Evolutionary conservation across 1,140 invertebrate genomes (phyloP).

Genomic region (Neodiprion virginianus): DNA sequence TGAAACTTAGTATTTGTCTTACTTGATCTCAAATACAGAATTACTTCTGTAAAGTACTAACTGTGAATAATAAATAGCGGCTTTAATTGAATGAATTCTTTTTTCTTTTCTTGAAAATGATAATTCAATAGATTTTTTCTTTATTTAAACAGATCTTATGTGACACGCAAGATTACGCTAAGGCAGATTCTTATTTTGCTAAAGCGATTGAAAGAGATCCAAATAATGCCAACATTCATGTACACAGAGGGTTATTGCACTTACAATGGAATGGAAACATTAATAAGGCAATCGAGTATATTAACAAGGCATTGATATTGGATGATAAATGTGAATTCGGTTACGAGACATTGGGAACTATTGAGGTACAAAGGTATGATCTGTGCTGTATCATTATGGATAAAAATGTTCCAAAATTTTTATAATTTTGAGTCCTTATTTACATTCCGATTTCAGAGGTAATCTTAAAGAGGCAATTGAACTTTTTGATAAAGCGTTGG

Average conservation of each 20-base stretch:
- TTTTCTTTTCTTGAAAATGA: too few relatives aligned
- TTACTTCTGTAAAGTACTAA: too few relatives aligned
- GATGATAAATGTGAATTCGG: slow-evolving; percentile 94
- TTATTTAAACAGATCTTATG: slow-evolving; percentile 67
- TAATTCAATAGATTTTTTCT: not conserved
- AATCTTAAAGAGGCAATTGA: slow-evolving; percentile 83
- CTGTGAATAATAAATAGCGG: too few relatives aligned
- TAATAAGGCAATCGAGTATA: slow-evolving; percentile 78
- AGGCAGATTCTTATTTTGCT: slow-evolving; percentile 82
- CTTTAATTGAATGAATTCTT: too few relatives aligned
- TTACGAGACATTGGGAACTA: slow-evolving; percentile 92
- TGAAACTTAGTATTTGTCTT: too few relatives aligned
- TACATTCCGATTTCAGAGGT: slow-evolving; percentile 70
- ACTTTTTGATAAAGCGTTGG: slow-evolving; percentile 89
- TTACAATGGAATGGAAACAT: slow-evolving; percentile 85
- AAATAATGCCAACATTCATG: slow-evolving; percentile 83
- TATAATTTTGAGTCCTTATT: slow-evolving; percentile 2
- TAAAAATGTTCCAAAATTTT: slow-evolving; percentile 7
- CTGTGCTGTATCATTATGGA: slow-evolving; percentile 12
- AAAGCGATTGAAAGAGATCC: slow-evolving; percentile 85
- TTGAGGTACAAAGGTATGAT: slow-evolving; percentile 89
- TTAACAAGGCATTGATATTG: slow-evolving; percentile 83
- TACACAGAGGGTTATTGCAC: slow-evolving; percentile 85
- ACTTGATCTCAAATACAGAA: too few relatives aligned
- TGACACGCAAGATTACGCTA: slow-evolving; percentile 81